Base-by-base conservation (phyloP, 2,888 invertebrate species). In the Blastobasis lacticolella region DNA sequence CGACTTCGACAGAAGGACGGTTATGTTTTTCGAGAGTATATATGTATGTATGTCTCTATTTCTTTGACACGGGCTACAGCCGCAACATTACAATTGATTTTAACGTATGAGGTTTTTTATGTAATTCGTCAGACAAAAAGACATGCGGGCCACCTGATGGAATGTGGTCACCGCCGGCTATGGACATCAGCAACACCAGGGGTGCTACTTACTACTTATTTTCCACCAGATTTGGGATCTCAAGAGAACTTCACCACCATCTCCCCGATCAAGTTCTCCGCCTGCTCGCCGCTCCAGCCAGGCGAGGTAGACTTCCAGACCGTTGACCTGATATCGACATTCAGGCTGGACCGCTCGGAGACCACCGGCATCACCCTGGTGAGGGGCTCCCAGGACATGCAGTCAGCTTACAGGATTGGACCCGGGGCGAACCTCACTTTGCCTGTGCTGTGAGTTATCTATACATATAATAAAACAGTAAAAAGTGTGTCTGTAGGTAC, bases 231-330 rank as follows among this genome's bases (percentile, higher is more conserved):
- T 23, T 23, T 23, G 23, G 23, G 1, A 23, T 23, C 70, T 63
- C 4, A 66, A 79, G 78, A 73, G n/a, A 71, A 69, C 45, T 52
- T 61, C 42, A 73, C 79, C 9, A 73, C 76, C 3, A 52, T 58
- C 69, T 0, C 74, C 78, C 0, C 53, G 71, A 9, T 52, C 63
- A 2, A 62, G 66, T 9, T 62, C 65, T 40, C 62, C 66, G 0
- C 75, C 79, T 88, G 87, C 55, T 80, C 76, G 0, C 60, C 77
- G 0, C 58, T 71, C 1, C 60, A 90, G 56, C 91, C 92, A 0
- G 94, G 94, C 5, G 94, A 95, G 66, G 92, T 94, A 54, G 95
- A 95, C 78, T 88, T 94, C 46, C 93, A 94, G 70, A 93, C 93
- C 0, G 94, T 94, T 64, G 96, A 96, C 74, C 91, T 96, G 54